These are phyloP conservation scores for Oligia strigilis DNA, from an alignment of 2,888 invertebrate species.

Conservation along the genomic window DNA sequence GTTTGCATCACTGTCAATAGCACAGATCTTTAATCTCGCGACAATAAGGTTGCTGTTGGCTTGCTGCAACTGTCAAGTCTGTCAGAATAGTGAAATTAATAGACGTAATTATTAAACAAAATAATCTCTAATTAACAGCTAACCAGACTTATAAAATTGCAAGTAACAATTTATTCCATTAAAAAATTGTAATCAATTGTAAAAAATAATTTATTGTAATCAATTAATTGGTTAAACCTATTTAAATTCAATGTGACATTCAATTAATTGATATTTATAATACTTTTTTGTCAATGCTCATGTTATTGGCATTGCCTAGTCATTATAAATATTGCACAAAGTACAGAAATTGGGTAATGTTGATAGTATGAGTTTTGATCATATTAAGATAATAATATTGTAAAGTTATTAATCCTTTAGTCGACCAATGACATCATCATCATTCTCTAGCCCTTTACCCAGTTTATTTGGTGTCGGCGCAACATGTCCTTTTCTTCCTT, in stretches of 20 bases:
- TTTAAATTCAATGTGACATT: conserved; percentile 57
- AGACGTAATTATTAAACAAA: background rate
- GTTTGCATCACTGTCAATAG: no score
- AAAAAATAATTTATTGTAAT: conserved; percentile 44
- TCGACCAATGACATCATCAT: conserved; percentile 1
- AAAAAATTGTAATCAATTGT: conserved; percentile 61
- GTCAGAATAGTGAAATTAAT: no score
- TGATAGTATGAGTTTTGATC: conserved; percentile 1
- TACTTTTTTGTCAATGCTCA: conserved; percentile 2
- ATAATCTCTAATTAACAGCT: conserved; percentile 17
- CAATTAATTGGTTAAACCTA: conserved; percentile 52
- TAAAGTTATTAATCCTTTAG: conserved; percentile 21
- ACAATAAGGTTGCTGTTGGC: no score
- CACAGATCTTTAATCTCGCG: no score
- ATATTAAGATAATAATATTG: conserved; percentile 10
- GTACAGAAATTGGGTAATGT: conserved; percentile 15
- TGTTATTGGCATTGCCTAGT: conserved; percentile 8
- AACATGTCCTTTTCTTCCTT: no score
- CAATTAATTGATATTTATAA: conserved; percentile 37
- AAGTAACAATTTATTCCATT: conserved; percentile 53
- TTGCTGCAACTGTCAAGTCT: no score
- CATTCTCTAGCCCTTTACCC: no score
- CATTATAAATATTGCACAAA: conserved; percentile 28
- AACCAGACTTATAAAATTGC: conserved; percentile 43
- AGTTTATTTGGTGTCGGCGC: no score